Conservation (phyloP, 2,888 invertebrate genomes). For the Ophion costatus region DNA sequence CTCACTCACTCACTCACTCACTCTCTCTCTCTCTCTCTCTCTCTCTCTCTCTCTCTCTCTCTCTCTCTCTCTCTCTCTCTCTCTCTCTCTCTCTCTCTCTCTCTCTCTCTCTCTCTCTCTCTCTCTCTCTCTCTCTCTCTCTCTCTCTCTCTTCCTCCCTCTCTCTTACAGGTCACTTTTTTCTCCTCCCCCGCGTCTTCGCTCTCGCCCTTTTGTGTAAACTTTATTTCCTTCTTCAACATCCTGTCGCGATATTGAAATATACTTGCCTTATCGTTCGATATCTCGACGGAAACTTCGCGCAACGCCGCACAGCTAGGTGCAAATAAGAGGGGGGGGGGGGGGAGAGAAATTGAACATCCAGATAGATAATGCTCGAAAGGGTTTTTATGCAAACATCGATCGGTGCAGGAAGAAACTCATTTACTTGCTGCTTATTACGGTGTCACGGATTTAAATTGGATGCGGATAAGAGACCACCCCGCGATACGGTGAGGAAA, state of each 20-base stretch:
- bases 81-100: too few species aligned
- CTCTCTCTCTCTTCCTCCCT: too few species aligned
- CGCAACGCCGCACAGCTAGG: background rate
- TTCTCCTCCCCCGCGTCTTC: too few species aligned
- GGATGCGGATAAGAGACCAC: background rate
- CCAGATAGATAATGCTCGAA: background rate
- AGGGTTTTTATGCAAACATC: background rate
- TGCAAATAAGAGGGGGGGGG: background rate
- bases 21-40: too few species aligned
- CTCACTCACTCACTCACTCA: too few species aligned
- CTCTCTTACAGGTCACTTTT: too few species aligned
- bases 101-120: too few species aligned
- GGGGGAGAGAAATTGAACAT: background rate
- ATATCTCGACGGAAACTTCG: conserved; percentile 37
- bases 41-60: background rate
- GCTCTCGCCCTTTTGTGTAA: conserved; percentile 5
- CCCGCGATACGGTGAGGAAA: background rate
- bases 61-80: background rate
- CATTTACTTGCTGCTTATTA: background rate
- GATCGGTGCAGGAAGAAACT: background rate
- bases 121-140: too few species aligned
- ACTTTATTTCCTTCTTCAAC: conserved; percentile 4
- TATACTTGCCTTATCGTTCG: conserved; percentile 39
- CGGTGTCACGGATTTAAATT: background rate
- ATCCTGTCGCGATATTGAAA: conserved; percentile 45